phyloP scores from a whole-genome alignment of 2,797 vertebrate species.

The Aulostomus chinensis region DNA sequence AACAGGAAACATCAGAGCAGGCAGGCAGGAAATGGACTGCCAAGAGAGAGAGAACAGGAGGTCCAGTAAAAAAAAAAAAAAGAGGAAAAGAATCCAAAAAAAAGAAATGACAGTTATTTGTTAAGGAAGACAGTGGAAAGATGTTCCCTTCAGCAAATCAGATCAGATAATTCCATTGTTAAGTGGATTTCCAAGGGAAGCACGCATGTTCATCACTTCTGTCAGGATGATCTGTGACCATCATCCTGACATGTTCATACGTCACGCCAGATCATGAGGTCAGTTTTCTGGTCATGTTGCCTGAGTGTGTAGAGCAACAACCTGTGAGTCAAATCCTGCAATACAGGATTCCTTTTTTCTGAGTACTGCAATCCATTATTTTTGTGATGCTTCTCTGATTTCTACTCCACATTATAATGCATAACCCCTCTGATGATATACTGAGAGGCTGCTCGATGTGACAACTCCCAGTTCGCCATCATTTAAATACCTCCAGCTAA shows the following conservation, averaged over 20 bases:
- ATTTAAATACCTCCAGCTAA: no score
- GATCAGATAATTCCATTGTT: constrained; percentile 66
- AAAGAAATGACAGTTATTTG: constrained; percentile 66
- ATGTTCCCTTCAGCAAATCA: constrained; percentile 64
- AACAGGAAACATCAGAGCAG: constrained; percentile 62
- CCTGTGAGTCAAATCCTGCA: no score
- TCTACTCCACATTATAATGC: no score
- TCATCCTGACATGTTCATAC: constrained; percentile 37
- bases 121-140: constrained; percentile 64
- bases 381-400: no score
- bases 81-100: no score
- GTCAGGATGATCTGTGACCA: constrained; percentile 27
- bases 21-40: constrained; percentile 70
- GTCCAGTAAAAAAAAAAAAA: constrained; percentile 43
- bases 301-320: no score
- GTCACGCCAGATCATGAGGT: no score
- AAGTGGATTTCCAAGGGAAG: constrained; percentile 50
- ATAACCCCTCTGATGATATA: no score
- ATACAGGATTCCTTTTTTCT: no score
- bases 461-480: no score
- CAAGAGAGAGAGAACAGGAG: constrained; percentile 54
- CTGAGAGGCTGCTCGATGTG: neutral
- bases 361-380: no score
- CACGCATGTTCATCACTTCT: constrained; percentile 38
- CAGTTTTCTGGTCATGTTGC: no score